phyloP scores from a whole-genome alignment of 2,888 invertebrate genomes.

The Ectemnius cavifrons region DNA sequence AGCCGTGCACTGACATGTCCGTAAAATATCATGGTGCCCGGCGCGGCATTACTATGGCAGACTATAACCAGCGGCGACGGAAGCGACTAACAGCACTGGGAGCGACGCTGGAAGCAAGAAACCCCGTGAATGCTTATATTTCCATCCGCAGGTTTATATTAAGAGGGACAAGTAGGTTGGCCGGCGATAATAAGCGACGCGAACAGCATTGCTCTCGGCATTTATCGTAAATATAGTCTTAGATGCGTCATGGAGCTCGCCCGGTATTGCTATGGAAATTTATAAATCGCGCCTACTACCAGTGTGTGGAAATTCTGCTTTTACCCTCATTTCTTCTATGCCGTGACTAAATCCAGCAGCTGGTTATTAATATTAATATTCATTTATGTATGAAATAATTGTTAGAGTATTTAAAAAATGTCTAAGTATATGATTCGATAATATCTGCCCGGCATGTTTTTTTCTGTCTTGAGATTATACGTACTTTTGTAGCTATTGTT shows the following conservation, averaged over 20 bases:
- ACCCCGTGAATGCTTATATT: conserved; percentile 1
- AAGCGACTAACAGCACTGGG: neutral
- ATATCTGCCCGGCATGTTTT: too few species aligned
- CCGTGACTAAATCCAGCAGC: too few species aligned
- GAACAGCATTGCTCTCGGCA: neutral
- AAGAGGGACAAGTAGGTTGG: neutral
- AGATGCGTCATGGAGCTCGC: conserved; percentile 3
- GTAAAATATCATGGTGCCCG: conserved; percentile 1
- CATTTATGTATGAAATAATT: too few species aligned
- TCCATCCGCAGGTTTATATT: conserved; percentile 8
- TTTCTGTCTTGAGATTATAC: too few species aligned
- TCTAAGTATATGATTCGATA: too few species aligned
- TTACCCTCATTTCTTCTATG: too few species aligned
- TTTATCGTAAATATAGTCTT: conserved; percentile 7
- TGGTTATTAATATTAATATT: too few species aligned
- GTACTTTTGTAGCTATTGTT: too few species aligned
- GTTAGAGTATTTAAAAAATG: too few species aligned
- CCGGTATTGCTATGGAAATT: neutral
- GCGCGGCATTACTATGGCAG: neutral
- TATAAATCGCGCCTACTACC: neutral
- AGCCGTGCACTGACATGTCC: neutral
- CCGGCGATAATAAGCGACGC: conserved; percentile 21
- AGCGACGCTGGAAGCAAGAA: conserved; percentile 5
- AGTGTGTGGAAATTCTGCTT: too few species aligned
- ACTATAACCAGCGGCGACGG: conserved; percentile 1